Conservation (phyloP, 2,113 vertebrate genomes). For the Myotis yumanensis region DNA sequence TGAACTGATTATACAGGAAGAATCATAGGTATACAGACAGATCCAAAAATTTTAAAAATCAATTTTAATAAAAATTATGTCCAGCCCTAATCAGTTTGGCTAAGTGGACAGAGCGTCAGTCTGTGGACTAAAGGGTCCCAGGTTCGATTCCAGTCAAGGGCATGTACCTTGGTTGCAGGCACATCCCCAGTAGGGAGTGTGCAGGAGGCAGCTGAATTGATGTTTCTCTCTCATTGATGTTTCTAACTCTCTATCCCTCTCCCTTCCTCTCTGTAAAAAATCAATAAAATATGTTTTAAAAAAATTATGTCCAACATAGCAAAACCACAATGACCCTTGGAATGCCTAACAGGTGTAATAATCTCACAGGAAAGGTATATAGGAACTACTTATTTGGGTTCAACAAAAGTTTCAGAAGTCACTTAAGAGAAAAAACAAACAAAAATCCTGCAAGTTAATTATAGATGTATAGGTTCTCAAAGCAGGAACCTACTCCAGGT, state of each 20-base stretch:
- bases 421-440: background rate
- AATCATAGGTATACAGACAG: background rate
- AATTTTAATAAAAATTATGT: slow-evolving; percentile 10
- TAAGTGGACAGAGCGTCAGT: too few relatives aligned
- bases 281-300: background rate
- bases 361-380: background rate
- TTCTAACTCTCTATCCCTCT: too few relatives aligned
- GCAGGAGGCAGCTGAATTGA: too few relatives aligned
- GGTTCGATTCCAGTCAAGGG: too few relatives aligned
- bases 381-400: background rate
- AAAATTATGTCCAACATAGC: background rate
- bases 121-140: too few relatives aligned
- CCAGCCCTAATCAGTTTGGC: background rate
- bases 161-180: too few relatives aligned
- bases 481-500: background rate
- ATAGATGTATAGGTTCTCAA: background rate
- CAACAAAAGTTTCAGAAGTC: slow-evolving; percentile 18
- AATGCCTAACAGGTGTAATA: background rate
- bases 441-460: background rate
- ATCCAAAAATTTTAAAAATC: background rate
- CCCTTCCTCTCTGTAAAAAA: background rate
- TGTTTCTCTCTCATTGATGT: too few relatives aligned
- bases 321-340: background rate
- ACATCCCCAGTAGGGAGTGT: too few relatives aligned
- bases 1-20: background rate